Conservation (phyloP, 2,888 invertebrate species). For the Theretra japonica region DNA sequence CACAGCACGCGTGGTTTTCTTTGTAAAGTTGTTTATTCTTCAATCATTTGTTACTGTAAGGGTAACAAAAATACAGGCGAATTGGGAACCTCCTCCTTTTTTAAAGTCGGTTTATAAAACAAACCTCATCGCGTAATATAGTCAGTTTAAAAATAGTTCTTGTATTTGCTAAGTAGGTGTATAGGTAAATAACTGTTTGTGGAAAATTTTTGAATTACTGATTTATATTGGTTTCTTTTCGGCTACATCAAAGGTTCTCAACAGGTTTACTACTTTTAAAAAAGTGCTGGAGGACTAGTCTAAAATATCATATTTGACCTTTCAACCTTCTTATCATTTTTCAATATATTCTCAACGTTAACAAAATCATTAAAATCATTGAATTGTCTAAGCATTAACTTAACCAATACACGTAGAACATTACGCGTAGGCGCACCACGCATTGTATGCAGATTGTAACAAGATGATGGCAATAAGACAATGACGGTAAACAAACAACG, state of each 20-base stretch:
- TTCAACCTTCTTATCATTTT: neutral
- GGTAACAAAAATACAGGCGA: no score
- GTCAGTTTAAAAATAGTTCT: neutral
- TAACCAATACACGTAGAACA: neutral
- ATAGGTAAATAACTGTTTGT: no score
- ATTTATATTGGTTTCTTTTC: no score
- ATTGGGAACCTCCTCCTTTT: no score
- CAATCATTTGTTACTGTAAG: no score
- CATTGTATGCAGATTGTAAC: slow-evolving; percentile 51
- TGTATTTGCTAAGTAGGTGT: neutral
- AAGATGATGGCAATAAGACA: slow-evolving; percentile 57
- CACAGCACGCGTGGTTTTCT: no score
- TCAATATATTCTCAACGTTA: neutral
- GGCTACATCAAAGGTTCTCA: no score
- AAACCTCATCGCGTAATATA: neutral
- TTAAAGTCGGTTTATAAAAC: no score
- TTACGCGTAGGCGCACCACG: slow-evolving; percentile 22
- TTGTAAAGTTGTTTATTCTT: no score
- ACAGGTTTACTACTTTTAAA: no score
- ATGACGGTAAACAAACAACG: slow-evolving; percentile 68
- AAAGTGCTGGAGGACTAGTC: no score
- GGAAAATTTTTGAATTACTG: no score
- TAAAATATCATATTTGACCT: neutral
- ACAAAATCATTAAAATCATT: slow-evolving; percentile 18
- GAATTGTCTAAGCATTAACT: neutral